A percentile compares a stretch with the other conserved stretches of the same genome.
Conservation (phyloP, 2,888 invertebrate species). For the Diloba caeruleocephala region DNA sequence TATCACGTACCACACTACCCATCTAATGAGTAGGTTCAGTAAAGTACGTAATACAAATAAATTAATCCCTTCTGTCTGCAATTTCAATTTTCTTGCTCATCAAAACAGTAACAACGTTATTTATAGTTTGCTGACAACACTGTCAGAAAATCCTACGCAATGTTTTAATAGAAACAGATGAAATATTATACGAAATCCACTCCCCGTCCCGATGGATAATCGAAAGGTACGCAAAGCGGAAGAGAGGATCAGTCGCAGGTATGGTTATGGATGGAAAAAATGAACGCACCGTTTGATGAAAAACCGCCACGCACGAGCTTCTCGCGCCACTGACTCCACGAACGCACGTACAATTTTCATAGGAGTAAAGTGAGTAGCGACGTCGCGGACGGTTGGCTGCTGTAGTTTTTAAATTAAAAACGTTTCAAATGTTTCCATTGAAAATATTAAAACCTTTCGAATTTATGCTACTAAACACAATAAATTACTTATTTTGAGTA, state of each 20-base stretch:
- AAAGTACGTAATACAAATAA: slow-evolving; percentile 17
- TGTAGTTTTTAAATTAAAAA: slow-evolving; percentile 45
- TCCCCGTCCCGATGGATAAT: slow-evolving; percentile 62
- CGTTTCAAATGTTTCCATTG: slow-evolving; percentile 16
- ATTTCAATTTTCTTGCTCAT: slow-evolving; percentile 38
- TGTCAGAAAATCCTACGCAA: slow-evolving; percentile 55
- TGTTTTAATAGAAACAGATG: slow-evolving; percentile 59
- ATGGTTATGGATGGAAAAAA: slow-evolving; percentile 55
- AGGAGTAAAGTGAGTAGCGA: slow-evolving; percentile 33
- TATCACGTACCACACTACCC: not conserved
- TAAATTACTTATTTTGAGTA: not conserved
- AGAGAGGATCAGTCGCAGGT: slow-evolving; percentile 62
- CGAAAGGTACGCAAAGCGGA: slow-evolving; percentile 62
- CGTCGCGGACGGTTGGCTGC: slow-evolving; percentile 29
- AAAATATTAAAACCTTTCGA: slow-evolving; percentile 6
- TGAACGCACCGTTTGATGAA: slow-evolving; percentile 66
- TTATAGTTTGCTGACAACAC: slow-evolving; percentile 59
- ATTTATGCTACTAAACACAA: not conserved
- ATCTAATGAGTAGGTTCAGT: slow-evolving; percentile 7
- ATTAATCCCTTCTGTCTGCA: slow-evolving; percentile 31
- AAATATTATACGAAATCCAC: slow-evolving; percentile 61
- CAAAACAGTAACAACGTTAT: slow-evolving; percentile 44
- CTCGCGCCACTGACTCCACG: slow-evolving; percentile 61
- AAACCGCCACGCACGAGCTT: slow-evolving; percentile 60
- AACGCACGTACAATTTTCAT: slow-evolving; percentile 48